Conservation (phyloP, 2,797 vertebrate species). For the Intellagama lesueurii region DNA sequence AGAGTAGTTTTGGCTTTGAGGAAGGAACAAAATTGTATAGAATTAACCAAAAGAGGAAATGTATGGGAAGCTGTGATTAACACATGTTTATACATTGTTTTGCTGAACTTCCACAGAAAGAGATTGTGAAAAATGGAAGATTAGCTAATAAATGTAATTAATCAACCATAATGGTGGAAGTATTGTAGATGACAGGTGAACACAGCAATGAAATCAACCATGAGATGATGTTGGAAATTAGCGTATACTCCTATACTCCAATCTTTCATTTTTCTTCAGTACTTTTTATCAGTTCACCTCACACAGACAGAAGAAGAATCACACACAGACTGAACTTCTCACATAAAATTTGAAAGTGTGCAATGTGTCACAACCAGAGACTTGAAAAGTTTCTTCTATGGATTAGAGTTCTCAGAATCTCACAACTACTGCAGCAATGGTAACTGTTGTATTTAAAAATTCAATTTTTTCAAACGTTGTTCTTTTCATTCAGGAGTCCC, state of each 20-base stretch:
- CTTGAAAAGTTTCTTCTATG: background rate
- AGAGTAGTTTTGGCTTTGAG: background rate
- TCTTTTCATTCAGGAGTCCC: background rate
- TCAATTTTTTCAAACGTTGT: background rate
- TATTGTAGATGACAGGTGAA: conserved; percentile 21
- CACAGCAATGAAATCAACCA: conserved; percentile 28
- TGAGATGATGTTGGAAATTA: conserved; percentile 28
- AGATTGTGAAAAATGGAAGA: conserved; percentile 23
- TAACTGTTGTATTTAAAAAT: background rate
- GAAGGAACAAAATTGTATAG: background rate
- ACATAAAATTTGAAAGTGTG: background rate
- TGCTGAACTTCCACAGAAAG: conserved; percentile 2
- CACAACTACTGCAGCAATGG: background rate
- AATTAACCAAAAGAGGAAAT: conserved; percentile 5
- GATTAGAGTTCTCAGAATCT: background rate
- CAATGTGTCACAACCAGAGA: too few species aligned
- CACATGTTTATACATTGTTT: conserved; percentile 5
- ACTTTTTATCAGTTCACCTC: conserved; percentile 7
- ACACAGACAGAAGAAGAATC: background rate
- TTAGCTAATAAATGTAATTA: conserved; percentile 30
- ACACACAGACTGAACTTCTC: background rate
- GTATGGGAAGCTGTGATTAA: conserved; percentile 18
- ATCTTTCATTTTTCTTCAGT: conserved; percentile 25
- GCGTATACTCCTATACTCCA: background rate
- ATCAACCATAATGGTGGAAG: conserved; percentile 21